A percentile compares a stretch with the other conserved stretches of the same genome.
Evolutionary conservation across 2,797 vertebrate species (phyloP).

Genomic region (Thamnophis elegans): DNA sequence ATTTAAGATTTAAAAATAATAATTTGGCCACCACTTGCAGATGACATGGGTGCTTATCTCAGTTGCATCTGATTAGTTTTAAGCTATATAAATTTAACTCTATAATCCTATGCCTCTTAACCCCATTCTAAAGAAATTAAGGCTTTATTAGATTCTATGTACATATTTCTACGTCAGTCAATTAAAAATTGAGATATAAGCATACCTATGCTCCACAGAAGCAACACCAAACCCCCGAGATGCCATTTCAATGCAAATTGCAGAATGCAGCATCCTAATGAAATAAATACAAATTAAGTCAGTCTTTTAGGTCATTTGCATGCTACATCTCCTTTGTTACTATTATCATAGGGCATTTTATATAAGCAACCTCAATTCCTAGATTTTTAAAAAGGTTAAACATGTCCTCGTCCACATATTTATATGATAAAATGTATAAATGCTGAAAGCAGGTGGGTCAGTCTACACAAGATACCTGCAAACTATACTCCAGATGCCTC

Average conservation of each 20-base stretch:
- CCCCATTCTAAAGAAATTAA: neutral
- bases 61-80: neutral
- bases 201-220: conserved; percentile 92
- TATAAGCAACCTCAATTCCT: neutral
- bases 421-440: neutral
- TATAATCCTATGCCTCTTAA: neutral
- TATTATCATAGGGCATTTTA: neutral
- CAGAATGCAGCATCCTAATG: conserved; percentile 90
- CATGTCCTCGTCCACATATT: neutral
- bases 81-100: neutral
- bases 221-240: conserved; percentile 93
- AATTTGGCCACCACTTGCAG: neutral
- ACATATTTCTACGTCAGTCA: neutral
- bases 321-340: neutral
- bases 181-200: neutral
- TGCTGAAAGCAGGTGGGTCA: no score
- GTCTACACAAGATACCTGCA: no score
- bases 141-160: neutral
- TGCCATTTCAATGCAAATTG: conserved; percentile 89
- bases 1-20: neutral
- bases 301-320: neutral
- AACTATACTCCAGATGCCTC: no score
- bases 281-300: conserved; percentile 49
- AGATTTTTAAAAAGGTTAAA: neutral
- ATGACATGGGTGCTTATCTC: neutral